Conservation (phyloP, 2,113 vertebrate genomes). For the Planiliza haematocheilus region DNA sequence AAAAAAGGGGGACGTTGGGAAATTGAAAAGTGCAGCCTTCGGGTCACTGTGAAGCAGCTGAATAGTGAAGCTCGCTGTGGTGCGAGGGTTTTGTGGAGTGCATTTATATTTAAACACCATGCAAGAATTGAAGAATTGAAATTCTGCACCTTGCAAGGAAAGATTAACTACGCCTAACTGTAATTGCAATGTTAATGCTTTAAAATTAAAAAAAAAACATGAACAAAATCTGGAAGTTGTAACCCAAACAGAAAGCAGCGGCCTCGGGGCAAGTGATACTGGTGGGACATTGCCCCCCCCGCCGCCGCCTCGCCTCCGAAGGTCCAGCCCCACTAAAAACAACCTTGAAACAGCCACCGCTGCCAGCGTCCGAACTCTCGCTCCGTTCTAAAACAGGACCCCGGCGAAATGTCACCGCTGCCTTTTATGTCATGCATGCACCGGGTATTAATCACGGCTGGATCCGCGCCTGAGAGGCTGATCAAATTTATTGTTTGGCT, state of each 20-base stretch:
- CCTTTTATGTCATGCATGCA: slow-evolving; percentile 89
- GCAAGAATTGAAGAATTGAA: no score
- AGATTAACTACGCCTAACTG: no score
- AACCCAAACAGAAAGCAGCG: background rate
- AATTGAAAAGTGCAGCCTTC: slow-evolving; percentile 26
- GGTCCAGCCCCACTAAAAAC: background rate
- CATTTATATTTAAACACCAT: no score
- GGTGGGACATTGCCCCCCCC: slow-evolving; percentile 2
- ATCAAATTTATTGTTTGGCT: slow-evolving; percentile 97
- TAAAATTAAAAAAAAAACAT: no score
- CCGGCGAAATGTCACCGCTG: slow-evolving; percentile 65
- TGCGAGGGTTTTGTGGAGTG: no score
- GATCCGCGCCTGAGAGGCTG: slow-evolving; percentile 92
- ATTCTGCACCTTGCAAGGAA: no score
- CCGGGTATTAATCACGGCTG: slow-evolving; percentile 92
- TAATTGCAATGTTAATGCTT: no score
- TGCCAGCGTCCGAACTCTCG: slow-evolving; percentile 3
- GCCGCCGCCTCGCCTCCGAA: background rate
- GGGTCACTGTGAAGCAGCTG: slow-evolving; percentile 15
- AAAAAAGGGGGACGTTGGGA: slow-evolving; percentile 58
- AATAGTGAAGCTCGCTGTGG: background rate
- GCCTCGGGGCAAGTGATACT: slow-evolving; percentile 8
- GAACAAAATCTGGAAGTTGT: no score
- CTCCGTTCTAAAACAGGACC: slow-evolving; percentile 47
- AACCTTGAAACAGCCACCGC: slow-evolving; percentile 57